These are phyloP conservation scores for silkworm (Bombyx mori) DNA, from an alignment of 1,140 invertebrate genomes.

Conservation along the genomic window DNA sequence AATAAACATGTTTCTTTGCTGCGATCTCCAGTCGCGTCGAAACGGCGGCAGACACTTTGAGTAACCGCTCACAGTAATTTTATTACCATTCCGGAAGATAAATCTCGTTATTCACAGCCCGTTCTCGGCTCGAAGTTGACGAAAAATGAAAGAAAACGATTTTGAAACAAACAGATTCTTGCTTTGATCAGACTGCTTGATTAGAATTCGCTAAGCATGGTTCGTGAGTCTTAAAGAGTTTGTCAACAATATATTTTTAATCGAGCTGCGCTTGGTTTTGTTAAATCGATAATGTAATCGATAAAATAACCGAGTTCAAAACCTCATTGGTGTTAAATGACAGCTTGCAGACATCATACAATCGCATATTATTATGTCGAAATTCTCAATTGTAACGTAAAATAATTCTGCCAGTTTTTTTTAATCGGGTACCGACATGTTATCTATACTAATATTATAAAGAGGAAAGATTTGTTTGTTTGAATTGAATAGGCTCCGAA, in stretches of 20 bases:
- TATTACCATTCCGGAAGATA: constrained; percentile 8
- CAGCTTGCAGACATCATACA: too few species aligned
- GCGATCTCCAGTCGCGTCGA: constrained; percentile 18
- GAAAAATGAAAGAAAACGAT: not conserved
- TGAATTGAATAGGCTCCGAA: too few species aligned
- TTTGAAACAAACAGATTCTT: constrained; percentile 3
- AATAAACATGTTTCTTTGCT: constrained; percentile 38
- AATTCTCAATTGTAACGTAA: too few species aligned
- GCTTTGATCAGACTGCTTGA: constrained; percentile 6
- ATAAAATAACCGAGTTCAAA: too few species aligned
- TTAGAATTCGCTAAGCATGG: constrained; percentile 1
- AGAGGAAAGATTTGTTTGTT: too few species aligned
- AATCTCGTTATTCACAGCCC: constrained; percentile 1
- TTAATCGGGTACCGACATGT: too few species aligned
- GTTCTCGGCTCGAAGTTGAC: not conserved
- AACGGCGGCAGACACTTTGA: constrained; percentile 24
- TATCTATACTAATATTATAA: too few species aligned
- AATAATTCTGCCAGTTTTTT: too few species aligned
- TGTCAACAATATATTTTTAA: not conserved
- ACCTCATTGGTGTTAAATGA: too few species aligned
- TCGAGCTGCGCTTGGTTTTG: not conserved
- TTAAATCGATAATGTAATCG: too few species aligned
- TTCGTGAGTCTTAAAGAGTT: not conserved
- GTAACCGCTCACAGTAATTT: constrained; percentile 11
- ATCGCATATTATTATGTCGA: too few species aligned